Base-by-base conservation (phyloP, 2,113 vertebrate species). In the Lonchura striata region DNA sequence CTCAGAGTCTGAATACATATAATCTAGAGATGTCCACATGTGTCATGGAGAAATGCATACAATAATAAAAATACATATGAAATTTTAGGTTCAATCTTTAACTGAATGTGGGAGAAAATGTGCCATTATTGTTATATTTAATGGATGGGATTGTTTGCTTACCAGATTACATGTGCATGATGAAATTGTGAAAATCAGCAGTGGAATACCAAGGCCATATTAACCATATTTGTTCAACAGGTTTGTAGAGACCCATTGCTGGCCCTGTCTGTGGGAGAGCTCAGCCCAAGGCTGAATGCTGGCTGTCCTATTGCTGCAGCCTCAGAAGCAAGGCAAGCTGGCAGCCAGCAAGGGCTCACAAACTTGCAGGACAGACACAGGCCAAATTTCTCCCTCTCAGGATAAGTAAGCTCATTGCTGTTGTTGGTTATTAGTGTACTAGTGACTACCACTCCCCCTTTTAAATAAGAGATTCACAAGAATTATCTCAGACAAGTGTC, bases 21-120 rank as follows among this genome's bases (percentile, higher is more conserved):
- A 53, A 52, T 8, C 46, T 28, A 53, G 20, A 1, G 1, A 49
- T 1, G 0, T 23, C 27, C 19, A 60, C 41, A 49, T 5, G 10
- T n/a, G 27, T 57, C 20, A 49, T 18, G 13, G 19, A 56, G 63
- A 83, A 71, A 54, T 22, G 23, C 2, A 66, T 15, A 21, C 15
- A 50, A 57, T 31, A 64, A 33, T 7, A 70, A 7, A 78, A 78
- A 61, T 28, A 39, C 3, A 64, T 35, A 54, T 41, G 46, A 69
- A 61, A 6, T 70, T 37, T 49, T 54, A 61, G 63, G n/a, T 69
- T 78, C 57, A 28, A 19, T 52, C 8, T 80, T 69, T n/a, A 42
- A 30, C 24, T 30, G 18, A 47, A 68, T 10, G 13, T 59, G 25
- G 11, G 14, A 75, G 23, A 46, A 64, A 71, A 47, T 5, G 6